Base-by-base conservation (phyloP, 2,797 vertebrate genomes). In the Adelosebastes latens region DNA sequence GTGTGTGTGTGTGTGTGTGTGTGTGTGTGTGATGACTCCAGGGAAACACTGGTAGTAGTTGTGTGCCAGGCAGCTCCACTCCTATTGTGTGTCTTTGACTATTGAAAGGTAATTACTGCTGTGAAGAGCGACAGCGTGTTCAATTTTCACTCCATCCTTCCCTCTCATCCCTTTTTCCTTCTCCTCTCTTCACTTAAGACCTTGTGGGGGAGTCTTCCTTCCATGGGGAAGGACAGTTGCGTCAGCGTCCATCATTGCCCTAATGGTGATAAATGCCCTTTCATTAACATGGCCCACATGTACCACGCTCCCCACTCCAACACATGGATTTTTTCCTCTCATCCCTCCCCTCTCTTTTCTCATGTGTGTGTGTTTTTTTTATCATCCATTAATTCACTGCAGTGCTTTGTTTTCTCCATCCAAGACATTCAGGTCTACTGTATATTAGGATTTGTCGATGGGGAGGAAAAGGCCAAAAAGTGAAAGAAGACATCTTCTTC, bases 241-340 rank as follows among this genome's bases (percentile, higher is more conserved):
- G 14, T 76, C 39, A 27, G 74, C 73, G 79, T 92, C 89, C 90
- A 89, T 94, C 90, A 90, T 72, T 62, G 66, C 77, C 62, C 78
- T 93, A 94, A 93, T 93, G 70, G 84, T 93, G 91, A 95, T 92
- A 82, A 91, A 94, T 94, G 79, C 68, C 71, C 71, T 82, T 75
- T 89, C 88, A 90, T 92, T 88, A 87, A 72, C 67, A 91, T 88
- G 72, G 74, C 42, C 69, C 52, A 70, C 84, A 71, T 70, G 55
- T 79, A 75, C 53, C 56, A 60, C 2, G 3, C 61, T 64, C 76
- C 29, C 18, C 62, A 27, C 69, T 72, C 49, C 59, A 64, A 36
- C 82, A 0, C 72, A 59, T 73, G 49, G 75, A 78, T 75, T 80
- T 65, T 71, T 71, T 22, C 11, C 29, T 72, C 25, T 39, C n/a